A percentile compares a stretch with the other conserved stretches of the same genome.
Evolutionary conservation across 2,888 invertebrate species (phyloP).

Genomic region (Panorpa germanica): DNA sequence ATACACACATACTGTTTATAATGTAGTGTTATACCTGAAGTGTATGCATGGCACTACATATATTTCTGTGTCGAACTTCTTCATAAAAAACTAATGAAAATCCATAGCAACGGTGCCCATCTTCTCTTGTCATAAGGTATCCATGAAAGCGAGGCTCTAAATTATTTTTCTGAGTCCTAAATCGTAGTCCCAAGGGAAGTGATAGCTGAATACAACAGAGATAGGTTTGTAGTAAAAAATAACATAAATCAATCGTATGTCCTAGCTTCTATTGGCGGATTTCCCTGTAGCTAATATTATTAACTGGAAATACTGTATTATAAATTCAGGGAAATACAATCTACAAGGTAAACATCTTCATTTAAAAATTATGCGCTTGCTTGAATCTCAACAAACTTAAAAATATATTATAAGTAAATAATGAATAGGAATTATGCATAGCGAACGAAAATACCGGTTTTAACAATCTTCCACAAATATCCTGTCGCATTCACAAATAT

Average conservation of each 20-base stretch:
- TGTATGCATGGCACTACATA: constrained; percentile 91
- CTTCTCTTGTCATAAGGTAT: constrained; percentile 92
- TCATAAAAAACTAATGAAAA: constrained; percentile 93
- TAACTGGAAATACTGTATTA: neutral
- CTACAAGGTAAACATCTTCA: neutral
- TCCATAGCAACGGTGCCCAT: constrained; percentile 88
- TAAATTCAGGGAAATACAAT: neutral
- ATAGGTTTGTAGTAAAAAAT: constrained; percentile 8
- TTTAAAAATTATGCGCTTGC: too few species aligned
- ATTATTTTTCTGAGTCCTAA: constrained; percentile 84
- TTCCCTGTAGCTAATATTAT: neutral
- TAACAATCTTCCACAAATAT: too few species aligned
- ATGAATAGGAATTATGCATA: too few species aligned
- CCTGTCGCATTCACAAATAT: too few species aligned
- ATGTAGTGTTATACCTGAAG: constrained; percentile 44
- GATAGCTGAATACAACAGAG: constrained; percentile 57
- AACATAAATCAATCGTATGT: neutral
- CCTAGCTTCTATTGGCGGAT: neutral
- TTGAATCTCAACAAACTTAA: too few species aligned
- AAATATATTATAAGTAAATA: too few species aligned
- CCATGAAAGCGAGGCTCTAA: constrained; percentile 83
- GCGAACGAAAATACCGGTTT: too few species aligned
- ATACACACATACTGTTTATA: constrained; percentile 8
- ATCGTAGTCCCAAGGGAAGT: constrained; percentile 83
- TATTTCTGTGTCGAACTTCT: constrained; percentile 80